Conservation (phyloP, 2,113 vertebrate species). For the Condylura cristata region DNA sequence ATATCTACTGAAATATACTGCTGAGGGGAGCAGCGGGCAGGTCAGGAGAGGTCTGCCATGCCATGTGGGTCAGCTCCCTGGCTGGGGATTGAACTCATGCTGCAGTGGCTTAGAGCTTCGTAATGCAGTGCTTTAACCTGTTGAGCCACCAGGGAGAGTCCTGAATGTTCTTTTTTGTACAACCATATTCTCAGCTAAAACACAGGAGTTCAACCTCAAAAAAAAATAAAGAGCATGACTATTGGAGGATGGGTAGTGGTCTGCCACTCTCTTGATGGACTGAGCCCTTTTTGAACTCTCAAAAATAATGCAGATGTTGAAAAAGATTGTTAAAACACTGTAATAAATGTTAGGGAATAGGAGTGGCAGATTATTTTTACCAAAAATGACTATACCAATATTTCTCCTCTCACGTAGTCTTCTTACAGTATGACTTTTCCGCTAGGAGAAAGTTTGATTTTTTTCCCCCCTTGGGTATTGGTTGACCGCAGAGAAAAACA, state of each 20-base stretch:
- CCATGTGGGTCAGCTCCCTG: too few relatives aligned
- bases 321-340: background rate
- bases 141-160: too few relatives aligned
- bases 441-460: background rate
- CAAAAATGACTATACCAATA: background rate
- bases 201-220: background rate
- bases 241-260: background rate
- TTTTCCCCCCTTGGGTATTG: background rate
- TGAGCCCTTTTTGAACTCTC: background rate
- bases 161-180: background rate
- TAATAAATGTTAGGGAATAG: background rate
- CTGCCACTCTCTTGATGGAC: background rate
- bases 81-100: too few relatives aligned
- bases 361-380: background rate
- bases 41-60: too few relatives aligned
- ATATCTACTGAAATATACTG: too few relatives aligned
- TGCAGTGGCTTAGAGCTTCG: too few relatives aligned
- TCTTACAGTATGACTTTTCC: background rate
- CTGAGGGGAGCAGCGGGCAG: too few relatives aligned
- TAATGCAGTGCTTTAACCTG: too few relatives aligned
- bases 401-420: background rate
- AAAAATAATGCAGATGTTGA: background rate
- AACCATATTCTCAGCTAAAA: background rate
- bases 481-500: background rate
- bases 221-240: background rate